These are phyloP conservation scores for Loripinus fragilis DNA, from an alignment of 2,888 invertebrate species.

Conservation along the genomic window DNA sequence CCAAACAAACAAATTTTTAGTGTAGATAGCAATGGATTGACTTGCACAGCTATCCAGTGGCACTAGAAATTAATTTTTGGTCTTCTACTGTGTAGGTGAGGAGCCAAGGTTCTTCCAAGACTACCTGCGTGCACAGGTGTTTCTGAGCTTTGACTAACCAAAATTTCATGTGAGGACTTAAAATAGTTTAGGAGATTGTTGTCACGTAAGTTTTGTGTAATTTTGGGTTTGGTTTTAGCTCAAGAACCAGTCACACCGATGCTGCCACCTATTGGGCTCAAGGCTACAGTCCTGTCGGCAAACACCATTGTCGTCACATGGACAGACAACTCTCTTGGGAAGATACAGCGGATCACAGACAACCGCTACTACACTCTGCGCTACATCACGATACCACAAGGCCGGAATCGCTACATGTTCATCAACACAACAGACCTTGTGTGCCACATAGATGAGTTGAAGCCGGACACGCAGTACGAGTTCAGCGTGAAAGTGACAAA, in stretches of 20 bases:
- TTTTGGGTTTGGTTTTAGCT: no score
- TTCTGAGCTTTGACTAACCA: no score
- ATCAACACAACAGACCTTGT: slow-evolving; percentile 96
- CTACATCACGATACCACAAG: slow-evolving; percentile 56
- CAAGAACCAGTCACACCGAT: slow-evolving; percentile 88
- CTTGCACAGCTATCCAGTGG: no score
- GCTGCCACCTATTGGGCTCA: slow-evolving; percentile 93
- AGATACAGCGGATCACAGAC: slow-evolving; percentile 93
- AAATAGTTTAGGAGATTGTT: no score
- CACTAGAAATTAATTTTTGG: no score
- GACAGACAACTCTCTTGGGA: slow-evolving; percentile 94
- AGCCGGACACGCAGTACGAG: slow-evolving; percentile 93
- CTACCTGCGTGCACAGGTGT: no score
- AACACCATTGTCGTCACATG: slow-evolving; percentile 96
- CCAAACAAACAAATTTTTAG: no score
- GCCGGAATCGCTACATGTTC: slow-evolving; percentile 85
- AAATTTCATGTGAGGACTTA: no score
- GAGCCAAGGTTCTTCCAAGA: no score
- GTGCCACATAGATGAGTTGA: slow-evolving; percentile 87
- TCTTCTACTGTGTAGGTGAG: no score
- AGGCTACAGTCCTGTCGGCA: slow-evolving; percentile 94
- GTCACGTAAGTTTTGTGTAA: no score
- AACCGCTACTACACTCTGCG: slow-evolving; percentile 93
- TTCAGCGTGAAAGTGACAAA: slow-evolving; percentile 93
- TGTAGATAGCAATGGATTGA: no score